These are phyloP conservation scores for Sphaerodactylus townsendi DNA, from an alignment of 2,113 vertebrate species.

Conservation along the genomic window DNA sequence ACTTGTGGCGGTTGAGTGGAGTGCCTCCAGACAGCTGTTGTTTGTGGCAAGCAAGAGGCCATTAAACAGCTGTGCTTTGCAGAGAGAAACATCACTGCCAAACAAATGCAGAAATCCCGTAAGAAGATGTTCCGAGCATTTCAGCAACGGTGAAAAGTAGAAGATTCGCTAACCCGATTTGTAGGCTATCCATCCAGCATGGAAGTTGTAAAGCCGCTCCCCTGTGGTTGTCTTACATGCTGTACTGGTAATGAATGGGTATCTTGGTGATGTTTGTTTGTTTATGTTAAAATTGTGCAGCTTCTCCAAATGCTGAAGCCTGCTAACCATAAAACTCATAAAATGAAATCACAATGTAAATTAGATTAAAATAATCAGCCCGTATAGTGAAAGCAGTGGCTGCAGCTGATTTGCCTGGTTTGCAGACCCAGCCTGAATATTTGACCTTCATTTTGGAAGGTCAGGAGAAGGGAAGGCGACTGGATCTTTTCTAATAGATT, in stretches of 20 bases:
- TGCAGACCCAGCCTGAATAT: too few relatives aligned
- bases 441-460: too few relatives aligned
- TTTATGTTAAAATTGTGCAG: background rate
- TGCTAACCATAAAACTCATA: background rate
- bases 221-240: too few relatives aligned
- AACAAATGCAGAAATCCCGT: constrained; percentile 25
- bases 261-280: background rate
- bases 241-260: background rate
- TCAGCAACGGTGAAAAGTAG: constrained; percentile 33
- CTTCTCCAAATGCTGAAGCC: background rate
- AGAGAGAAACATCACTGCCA: constrained; percentile 17
- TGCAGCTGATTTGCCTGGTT: too few relatives aligned
- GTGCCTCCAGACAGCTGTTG: constrained; percentile 4
- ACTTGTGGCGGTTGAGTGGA: constrained; percentile 10
- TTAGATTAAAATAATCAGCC: too few relatives aligned
- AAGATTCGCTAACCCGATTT: background rate
- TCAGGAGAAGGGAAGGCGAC: too few relatives aligned
- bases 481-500: too few relatives aligned
- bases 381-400: too few relatives aligned
- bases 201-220: too few relatives aligned
- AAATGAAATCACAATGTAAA: background rate
- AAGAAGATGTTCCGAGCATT: constrained; percentile 27
- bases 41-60: constrained; percentile 28
- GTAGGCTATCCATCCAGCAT: too few relatives aligned
- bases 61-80: constrained; percentile 19